Evolutionary conservation across 2,113 vertebrate genomes (phyloP), one percentile per base, ranked within the genome.

Genomic region (Caranx melampygus): DNA sequence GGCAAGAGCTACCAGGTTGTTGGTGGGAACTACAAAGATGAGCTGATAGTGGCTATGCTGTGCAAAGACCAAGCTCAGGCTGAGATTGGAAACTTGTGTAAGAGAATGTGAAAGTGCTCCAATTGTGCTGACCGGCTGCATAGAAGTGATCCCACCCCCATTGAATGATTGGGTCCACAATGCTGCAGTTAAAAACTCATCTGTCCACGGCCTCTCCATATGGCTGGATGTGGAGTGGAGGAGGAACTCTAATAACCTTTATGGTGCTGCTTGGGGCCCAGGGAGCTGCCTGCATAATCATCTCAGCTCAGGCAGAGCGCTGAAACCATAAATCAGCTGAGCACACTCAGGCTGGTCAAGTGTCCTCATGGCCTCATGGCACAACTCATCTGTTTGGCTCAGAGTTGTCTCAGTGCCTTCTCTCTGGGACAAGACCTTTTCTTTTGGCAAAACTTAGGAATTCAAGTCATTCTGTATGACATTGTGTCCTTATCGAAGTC

Each of bases 261-360:
- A 87, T 72, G 81, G 74, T 82, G 67, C 64, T 66, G 67, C 62
- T 69, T 3, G 54, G 77, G 54, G 68, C 59, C 74, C 49, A 45
- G 66, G 51, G 74, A 86, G 68, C 71, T 62, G 70, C 69, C 84
- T 81, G 86, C 77, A 77, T 85, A 86, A 89, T 91, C 77, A 82
- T 71, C 64, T 76, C 69, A 66, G 72, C 86, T 72, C 55, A 65
- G 65, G 66, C 64, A 52, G 33, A 65, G 58, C 1, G 14, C 51
- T 78, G 78, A 84, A 78, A 74, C 13, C 81, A 82, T 90, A 80
- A 83, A 87, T 90, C 91, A 87, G 72, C 57, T 40, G 40, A 78
- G 51, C 59, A 64, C 1, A 5, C 68, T 59, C 6, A 0, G 54
- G n/a, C 40, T 45, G 65, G 65, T 79, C 72, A 55, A 13, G 64